Evolutionary conservation across 2,797 vertebrate species (phyloP).

Genomic region (Xenopus petersii): DNA sequence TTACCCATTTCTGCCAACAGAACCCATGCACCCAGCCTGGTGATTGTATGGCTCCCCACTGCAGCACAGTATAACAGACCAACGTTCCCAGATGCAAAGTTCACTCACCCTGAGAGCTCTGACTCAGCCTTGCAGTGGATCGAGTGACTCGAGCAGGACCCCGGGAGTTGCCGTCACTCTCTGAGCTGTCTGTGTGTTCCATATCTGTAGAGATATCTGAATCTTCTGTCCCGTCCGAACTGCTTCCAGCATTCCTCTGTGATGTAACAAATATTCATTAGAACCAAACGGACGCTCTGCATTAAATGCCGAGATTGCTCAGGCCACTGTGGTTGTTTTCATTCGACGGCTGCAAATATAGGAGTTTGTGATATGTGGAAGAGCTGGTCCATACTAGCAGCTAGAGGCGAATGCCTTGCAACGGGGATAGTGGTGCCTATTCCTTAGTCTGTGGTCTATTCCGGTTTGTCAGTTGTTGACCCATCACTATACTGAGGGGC

Average conservation of each 20-base stretch:
- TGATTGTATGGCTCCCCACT: no score
- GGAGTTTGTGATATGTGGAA: neutral
- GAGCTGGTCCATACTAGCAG: no score
- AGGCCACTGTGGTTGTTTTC: no score
- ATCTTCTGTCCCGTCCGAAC: conserved; percentile 95
- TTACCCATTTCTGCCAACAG: no score
- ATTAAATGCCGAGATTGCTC: neutral
- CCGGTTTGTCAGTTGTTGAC: no score
- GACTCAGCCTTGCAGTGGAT: conserved; percentile 90
- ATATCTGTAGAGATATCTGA: conserved; percentile 94
- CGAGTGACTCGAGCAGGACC: conserved; percentile 89
- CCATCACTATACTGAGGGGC: no score
- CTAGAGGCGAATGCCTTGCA: no score
- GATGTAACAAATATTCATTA: conserved; percentile 49
- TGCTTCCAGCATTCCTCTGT: conserved; percentile 92
- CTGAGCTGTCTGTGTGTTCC: conserved; percentile 94
- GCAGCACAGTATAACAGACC: no score
- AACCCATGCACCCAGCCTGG: no score
- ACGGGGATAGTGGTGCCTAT: no score
- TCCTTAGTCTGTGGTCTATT: no score
- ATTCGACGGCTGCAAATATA: neutral
- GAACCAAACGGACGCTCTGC: neutral
- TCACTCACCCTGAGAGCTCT: conserved; percentile 89
- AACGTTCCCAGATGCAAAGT: neutral
- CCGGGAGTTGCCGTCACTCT: conserved; percentile 84